Evolutionary conservation across 2,888 invertebrate genomes (phyloP).

Genomic region (Lucinisca nassula): DNA sequence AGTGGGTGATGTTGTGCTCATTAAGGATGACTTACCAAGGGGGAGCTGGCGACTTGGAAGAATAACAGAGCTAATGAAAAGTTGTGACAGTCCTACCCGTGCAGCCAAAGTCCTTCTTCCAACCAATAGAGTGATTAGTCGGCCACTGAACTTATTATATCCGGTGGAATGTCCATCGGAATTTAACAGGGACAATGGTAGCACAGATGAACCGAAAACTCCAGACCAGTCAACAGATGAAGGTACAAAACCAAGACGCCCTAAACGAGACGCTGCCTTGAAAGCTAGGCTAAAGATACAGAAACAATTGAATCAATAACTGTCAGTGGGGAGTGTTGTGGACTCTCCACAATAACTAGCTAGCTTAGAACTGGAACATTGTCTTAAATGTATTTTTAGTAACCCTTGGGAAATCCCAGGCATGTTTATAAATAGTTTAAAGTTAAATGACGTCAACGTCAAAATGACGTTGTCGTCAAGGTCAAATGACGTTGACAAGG

Average conservation of each 20-base stretch:
- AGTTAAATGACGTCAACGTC: no score
- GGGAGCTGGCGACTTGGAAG: not conserved
- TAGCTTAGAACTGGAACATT: no score
- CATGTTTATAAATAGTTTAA: no score
- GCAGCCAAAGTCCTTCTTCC: not conserved
- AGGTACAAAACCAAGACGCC: not conserved
- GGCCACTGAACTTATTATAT: not conserved
- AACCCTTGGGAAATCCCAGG: no score
- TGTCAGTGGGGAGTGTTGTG: not conserved
- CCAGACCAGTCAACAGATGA: not conserved
- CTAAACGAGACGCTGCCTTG: not conserved
- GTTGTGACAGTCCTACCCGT: not conserved
- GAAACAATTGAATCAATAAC: not conserved
- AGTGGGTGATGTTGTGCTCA: conserved; percentile 7
- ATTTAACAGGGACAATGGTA: not conserved
- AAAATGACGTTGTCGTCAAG: no score
- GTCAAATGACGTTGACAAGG: no score
- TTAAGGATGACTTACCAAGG: conserved; percentile 28
- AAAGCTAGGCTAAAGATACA: not conserved
- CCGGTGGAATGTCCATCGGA: not conserved
- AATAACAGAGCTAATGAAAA: not conserved
- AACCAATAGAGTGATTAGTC: not conserved
- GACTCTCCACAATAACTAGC: no score
- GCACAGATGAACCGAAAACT: not conserved
- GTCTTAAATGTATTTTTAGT: no score